Evolutionary conservation across 1,140 invertebrate species (phyloP), one percentile per base, ranked within the genome.

Genomic region (Neotoxoptera formosana): DNA sequence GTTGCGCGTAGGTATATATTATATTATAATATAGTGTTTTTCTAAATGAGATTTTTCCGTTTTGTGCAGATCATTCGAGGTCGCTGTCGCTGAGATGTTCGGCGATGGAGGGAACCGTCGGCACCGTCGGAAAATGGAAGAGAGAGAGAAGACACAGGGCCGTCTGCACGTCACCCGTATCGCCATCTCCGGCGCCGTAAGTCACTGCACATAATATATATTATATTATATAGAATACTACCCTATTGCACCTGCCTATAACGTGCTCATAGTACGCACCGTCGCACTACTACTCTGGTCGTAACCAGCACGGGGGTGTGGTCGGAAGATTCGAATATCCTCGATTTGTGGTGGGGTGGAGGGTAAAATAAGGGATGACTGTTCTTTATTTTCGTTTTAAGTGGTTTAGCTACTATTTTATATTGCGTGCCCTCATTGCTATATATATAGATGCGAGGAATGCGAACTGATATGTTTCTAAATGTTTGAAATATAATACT

Each of bases 41-140:
- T 76, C 30, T 76, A n/a, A 76, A 76, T n/a, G 14, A 17, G 30
- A 36, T 83, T 36, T 83, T 25, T 67, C 81, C 53, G 48, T 91
- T 36, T 94, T 67, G 4, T 94, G 11, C 93, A 94, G 94, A 94
- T 94, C 94, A 94, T 90, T 94, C 94, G 30, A 93, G 94, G 67
- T 93, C 94, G 56, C 94, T 93, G 67, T 94, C 94, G 60, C 94
- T 93, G 41, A 94, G 94, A 94, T 94, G 94, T 90, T 93, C 93
- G 47, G 94, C 94, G n/a, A 93, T 60, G 53, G 84, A 90, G 30
- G 60, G 88, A 25, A 87, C 56, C 53, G 41, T 89, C n/a, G 53
- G 56, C 4, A 94, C 93, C 36, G 94, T 94, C 30, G 94, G 94
- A 48, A 94, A 94, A 94, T 94, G 94, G 94, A 94, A 94, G 81